Evolutionary conservation across 2,113 vertebrate genomes (phyloP).

Genomic region (Taxidea taxus): DNA sequence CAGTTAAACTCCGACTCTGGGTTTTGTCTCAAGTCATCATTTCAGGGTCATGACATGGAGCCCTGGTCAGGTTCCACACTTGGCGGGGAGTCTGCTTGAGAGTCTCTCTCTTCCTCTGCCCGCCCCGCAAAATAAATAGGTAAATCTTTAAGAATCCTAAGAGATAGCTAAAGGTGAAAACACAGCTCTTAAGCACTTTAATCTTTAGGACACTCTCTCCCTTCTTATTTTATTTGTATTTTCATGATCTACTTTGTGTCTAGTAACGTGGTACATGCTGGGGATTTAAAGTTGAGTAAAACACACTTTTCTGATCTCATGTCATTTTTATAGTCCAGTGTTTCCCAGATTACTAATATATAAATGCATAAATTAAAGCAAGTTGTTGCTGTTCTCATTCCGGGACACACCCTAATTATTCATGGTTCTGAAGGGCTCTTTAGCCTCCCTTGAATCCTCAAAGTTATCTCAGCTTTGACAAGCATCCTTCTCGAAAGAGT

Average conservation of each 20-base stretch:
- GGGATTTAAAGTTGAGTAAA: not conserved
- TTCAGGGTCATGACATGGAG: not conserved
- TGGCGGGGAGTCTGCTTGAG: not conserved
- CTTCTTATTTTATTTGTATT: not conserved
- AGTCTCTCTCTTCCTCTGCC: not conserved
- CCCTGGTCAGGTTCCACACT: not conserved
- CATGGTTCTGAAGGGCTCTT: not conserved
- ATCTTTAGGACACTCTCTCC: not conserved
- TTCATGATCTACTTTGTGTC: not conserved
- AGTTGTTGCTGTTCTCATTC: not conserved
- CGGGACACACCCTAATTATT: not conserved
- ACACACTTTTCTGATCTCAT: not conserved
- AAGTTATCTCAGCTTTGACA: not conserved
- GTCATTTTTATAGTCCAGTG: not conserved
- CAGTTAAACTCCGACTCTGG: not conserved
- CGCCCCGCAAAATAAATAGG: not conserved
- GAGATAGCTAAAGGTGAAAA: not conserved
- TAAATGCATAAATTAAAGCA: not conserved
- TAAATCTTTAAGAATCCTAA: not conserved
- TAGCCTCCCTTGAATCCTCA: not conserved
- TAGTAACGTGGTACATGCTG: not conserved
- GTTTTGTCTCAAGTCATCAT: not conserved
- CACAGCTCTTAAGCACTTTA: not conserved
- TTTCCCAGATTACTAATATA: not conserved
- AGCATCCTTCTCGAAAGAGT: not conserved